Conservation (phyloP, 2,113 vertebrate species). For the Pomatostomus ruficeps region DNA sequence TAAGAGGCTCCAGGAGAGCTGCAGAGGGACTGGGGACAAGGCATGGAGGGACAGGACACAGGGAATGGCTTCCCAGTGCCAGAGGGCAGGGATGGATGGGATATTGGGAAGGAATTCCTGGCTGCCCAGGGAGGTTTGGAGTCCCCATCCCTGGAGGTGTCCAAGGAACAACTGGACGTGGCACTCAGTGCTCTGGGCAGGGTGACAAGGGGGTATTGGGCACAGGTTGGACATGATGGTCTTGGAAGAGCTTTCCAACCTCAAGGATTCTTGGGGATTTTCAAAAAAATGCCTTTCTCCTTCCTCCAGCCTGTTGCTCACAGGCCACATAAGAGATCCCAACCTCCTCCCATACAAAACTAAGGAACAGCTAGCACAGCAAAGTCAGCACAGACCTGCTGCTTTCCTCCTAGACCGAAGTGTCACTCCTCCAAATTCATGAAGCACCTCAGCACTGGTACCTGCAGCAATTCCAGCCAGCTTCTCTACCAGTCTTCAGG, state of each 20-base stretch:
- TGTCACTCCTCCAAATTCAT: background rate
- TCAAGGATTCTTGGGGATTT: background rate
- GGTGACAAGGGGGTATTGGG: background rate
- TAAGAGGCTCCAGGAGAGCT: background rate
- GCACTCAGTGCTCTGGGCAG: background rate
- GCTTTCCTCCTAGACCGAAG: background rate
- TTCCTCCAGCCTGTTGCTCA: background rate
- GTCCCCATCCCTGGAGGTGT: too few relatives aligned
- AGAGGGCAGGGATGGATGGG: background rate
- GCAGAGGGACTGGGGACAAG: background rate
- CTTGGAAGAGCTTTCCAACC: background rate
- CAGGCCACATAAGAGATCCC: background rate
- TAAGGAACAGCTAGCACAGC: background rate
- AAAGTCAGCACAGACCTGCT: background rate
- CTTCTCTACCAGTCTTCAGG: background rate
- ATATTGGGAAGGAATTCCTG: background rate
- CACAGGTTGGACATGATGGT: background rate
- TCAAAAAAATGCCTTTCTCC: background rate
- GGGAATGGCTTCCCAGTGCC: background rate
- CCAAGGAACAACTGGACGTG: fast-evolving
- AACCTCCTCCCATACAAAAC: background rate
- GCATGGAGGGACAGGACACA: background rate
- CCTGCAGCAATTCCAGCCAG: background rate
- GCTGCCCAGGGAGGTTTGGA: background rate
- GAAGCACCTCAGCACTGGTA: background rate